A percentile compares a stretch with the other conserved stretches of the same genome.
Evolutionary conservation across 2,888 invertebrate species (phyloP).

Genomic region (Oligia latruncula): DNA sequence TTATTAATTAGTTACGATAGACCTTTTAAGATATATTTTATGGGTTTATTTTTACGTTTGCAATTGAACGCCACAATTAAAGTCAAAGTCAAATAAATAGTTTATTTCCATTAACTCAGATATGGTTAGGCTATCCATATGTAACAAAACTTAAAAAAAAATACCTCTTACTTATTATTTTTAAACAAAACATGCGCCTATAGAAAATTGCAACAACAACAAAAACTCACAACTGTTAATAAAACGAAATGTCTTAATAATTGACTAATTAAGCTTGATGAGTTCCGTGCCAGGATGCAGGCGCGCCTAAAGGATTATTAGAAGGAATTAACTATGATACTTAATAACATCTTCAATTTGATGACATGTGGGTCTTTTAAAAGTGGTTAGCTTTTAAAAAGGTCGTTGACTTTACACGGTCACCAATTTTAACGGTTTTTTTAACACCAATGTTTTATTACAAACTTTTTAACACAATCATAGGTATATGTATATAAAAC

Average conservation of each 20-base stretch:
- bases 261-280: slow-evolving; percentile 73
- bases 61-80: neutral
- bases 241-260: slow-evolving; percentile 51
- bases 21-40: neutral
- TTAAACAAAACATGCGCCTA: neutral
- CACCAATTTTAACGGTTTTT: neutral
- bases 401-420: slow-evolving; percentile 34
- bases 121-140: neutral
- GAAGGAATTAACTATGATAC: slow-evolving; percentile 66
- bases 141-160: neutral
- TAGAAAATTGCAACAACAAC: neutral
- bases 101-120: neutral
- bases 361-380: slow-evolving; percentile 49
- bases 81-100: neutral
- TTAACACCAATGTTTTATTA: too few relatives aligned
- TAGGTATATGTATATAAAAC: too few relatives aligned
- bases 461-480: too few relatives aligned
- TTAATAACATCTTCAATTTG: slow-evolving; percentile 62
- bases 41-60: neutral
- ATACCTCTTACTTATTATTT: neutral
- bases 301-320: slow-evolving; percentile 78
- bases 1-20: neutral
- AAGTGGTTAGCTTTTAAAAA: slow-evolving; percentile 3
- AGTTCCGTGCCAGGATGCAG: slow-evolving; percentile 76
- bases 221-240: slow-evolving; percentile 25